A percentile compares a stretch with the other conserved stretches of the same genome.
These are phyloP conservation scores for Coenonympha glycerion DNA, from an alignment of 2,888 invertebrate genomes.

Conservation along the genomic window DNA sequence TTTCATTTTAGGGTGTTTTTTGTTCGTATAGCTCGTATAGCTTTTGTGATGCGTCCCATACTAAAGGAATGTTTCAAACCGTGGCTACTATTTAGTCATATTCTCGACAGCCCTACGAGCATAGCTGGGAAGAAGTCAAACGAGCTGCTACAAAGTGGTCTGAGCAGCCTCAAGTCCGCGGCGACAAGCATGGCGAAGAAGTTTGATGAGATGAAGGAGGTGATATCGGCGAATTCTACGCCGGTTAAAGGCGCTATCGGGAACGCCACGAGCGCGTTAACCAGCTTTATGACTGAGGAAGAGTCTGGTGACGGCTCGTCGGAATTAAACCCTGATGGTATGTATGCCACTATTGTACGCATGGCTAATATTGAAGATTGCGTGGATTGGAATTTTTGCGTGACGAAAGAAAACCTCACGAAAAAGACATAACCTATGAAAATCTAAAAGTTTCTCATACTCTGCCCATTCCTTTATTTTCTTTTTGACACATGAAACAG, in stretches of 20 bases:
- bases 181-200: slow-evolving; percentile 91
- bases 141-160: slow-evolving; percentile 88
- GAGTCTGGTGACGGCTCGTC: slow-evolving; percentile 66
- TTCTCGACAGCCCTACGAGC: slow-evolving; percentile 81
- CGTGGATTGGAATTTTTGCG: no score
- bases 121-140: slow-evolving; percentile 91
- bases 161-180: slow-evolving; percentile 90
- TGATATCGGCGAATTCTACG: slow-evolving; percentile 90
- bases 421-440: no score
- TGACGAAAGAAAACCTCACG: no score
- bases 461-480: no score
- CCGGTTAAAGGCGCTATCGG: slow-evolving; percentile 82
- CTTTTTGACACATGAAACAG: no score
- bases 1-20: no score
- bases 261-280: slow-evolving; percentile 61
- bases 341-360: slow-evolving; percentile 33
- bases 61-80: slow-evolving; percentile 1
- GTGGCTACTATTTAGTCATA: slow-evolving; percentile 14
- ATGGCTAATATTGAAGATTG: background rate
- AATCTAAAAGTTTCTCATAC: no score
- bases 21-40: no score
- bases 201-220: slow-evolving; percentile 93
- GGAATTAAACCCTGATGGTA: slow-evolving; percentile 71
- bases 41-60: no score
- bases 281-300: slow-evolving; percentile 58